A percentile compares a stretch with the other conserved stretches of the same genome.
Conservation (phyloP, 2,888 invertebrate genomes). For the Sipha maydis region DNA sequence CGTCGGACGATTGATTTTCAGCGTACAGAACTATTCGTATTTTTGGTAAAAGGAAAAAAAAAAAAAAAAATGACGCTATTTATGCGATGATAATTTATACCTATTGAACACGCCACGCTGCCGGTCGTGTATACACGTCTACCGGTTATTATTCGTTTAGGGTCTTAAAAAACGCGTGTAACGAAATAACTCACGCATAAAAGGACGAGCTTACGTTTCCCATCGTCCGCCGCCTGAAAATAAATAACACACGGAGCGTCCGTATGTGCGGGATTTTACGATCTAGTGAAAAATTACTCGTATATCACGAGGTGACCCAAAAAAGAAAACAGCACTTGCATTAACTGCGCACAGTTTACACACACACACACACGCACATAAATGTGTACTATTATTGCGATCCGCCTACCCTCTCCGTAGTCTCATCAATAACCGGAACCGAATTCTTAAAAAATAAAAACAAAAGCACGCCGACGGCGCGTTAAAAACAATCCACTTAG, state of each 20-base stretch:
- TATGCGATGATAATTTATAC: constrained; percentile 3
- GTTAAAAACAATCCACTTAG: constrained; percentile 20
- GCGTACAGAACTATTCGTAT: neutral
- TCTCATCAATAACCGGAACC: neutral
- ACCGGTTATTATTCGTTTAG: neutral
- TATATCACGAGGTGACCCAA: neutral
- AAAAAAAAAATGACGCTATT: neutral
- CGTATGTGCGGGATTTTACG: constrained; percentile 9
- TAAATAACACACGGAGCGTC: neutral
- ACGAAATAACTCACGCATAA: neutral
- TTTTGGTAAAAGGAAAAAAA: neutral
- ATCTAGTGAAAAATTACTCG: constrained; percentile 32
- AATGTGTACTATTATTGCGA: neutral
- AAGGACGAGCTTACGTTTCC: neutral
- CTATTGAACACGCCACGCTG: neutral
- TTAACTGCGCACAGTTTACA: neutral
- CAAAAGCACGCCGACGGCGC: neutral
- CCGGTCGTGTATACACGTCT: neutral
- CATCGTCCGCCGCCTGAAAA: neutral
- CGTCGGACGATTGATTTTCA: neutral
- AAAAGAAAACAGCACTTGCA: neutral
- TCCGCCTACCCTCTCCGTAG: neutral
- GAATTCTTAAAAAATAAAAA: neutral
- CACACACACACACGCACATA: no score
- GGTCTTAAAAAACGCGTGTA: neutral